These are phyloP conservation scores for Agriopis marginaria DNA, from an alignment of 2,888 invertebrate genomes.

Conservation along the genomic window DNA sequence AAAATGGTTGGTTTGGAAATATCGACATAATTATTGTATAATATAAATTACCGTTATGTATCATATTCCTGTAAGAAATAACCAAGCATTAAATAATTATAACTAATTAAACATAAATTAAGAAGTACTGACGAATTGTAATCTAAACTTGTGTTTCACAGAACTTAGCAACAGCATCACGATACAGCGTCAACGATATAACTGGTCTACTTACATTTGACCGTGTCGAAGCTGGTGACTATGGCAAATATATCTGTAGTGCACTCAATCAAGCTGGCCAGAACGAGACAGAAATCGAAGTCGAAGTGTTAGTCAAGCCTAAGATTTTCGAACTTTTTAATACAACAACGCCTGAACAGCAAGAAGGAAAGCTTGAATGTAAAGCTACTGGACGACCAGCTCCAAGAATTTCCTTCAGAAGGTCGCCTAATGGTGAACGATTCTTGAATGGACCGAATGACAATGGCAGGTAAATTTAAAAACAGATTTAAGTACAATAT, in stretches of 20 bases:
- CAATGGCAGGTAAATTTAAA: slow-evolving; percentile 76
- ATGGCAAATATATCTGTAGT: slow-evolving; percentile 92
- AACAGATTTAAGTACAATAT: background rate
- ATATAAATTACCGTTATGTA: too few relatives aligned
- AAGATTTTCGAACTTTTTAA: slow-evolving; percentile 92
- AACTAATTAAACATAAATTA: background rate
- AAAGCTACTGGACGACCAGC: slow-evolving; percentile 93
- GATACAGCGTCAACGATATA: slow-evolving; percentile 89
- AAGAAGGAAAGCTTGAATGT: slow-evolving; percentile 90
- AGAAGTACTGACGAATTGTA: background rate
- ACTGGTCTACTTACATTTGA: slow-evolving; percentile 91
- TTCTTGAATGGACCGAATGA: slow-evolving; percentile 89
- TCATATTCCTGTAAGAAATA: too few relatives aligned
- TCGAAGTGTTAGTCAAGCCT: slow-evolving; percentile 92
- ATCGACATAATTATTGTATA: too few relatives aligned
- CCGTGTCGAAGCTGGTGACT: slow-evolving; percentile 91
- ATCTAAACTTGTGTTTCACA: slow-evolving; percentile 53
- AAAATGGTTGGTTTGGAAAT: too few relatives aligned
- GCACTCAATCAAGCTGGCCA: slow-evolving; percentile 93
- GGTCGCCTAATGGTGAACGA: slow-evolving; percentile 88
- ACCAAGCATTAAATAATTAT: too few relatives aligned
- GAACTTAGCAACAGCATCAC: slow-evolving; percentile 89
- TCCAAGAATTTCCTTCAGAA: slow-evolving; percentile 92
- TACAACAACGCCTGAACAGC: slow-evolving; percentile 88
- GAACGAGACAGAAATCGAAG: slow-evolving; percentile 88